These are phyloP conservation scores for Procambarus clarkii DNA, from an alignment of 1,140 invertebrate genomes.

Conservation along the genomic window DNA sequence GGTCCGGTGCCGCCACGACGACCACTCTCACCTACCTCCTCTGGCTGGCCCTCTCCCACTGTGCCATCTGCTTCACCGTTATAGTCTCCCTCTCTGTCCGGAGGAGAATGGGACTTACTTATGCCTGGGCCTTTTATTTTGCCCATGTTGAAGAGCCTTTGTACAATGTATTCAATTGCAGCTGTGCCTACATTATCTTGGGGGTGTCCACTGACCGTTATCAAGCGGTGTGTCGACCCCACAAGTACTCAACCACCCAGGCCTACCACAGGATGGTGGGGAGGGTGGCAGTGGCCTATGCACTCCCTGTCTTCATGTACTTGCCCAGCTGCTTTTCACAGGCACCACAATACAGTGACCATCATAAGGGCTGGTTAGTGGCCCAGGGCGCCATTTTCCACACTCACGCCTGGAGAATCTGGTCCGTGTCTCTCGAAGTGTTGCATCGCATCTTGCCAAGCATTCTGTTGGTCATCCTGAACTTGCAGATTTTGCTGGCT, in stretches of 20 bases:
- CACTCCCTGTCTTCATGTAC: constrained; percentile 41
- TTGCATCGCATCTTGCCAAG: constrained; percentile 60
- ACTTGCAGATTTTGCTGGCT: constrained; percentile 36
- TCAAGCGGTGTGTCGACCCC: constrained; percentile 15
- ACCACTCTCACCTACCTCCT: constrained; percentile 10
- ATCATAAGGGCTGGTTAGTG: constrained; percentile 11
- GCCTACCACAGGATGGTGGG: neutral
- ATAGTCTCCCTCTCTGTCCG: neutral
- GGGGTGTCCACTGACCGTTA: constrained; percentile 45
- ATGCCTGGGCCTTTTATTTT: constrained; percentile 50
- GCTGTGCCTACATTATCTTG: constrained; percentile 56
- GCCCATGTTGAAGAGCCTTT: constrained; percentile 52
- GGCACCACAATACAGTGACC: constrained; percentile 9
- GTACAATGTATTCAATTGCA: constrained; percentile 62
- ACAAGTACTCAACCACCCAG: constrained; percentile 18
- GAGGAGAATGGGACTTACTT: neutral
- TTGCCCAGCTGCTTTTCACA: constrained; percentile 47
- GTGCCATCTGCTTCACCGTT: neutral
- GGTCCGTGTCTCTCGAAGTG: constrained; percentile 44
- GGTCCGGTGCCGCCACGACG: neutral
- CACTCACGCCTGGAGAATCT: constrained; percentile 22
- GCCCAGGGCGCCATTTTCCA: constrained; percentile 20
- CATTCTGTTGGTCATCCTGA: constrained; percentile 25
- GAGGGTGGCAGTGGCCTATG: constrained; percentile 40
- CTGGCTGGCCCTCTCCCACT: constrained; percentile 15